Base-by-base conservation (phyloP, 2,797 vertebrate genomes). In the Argya squamiceps region DNA sequence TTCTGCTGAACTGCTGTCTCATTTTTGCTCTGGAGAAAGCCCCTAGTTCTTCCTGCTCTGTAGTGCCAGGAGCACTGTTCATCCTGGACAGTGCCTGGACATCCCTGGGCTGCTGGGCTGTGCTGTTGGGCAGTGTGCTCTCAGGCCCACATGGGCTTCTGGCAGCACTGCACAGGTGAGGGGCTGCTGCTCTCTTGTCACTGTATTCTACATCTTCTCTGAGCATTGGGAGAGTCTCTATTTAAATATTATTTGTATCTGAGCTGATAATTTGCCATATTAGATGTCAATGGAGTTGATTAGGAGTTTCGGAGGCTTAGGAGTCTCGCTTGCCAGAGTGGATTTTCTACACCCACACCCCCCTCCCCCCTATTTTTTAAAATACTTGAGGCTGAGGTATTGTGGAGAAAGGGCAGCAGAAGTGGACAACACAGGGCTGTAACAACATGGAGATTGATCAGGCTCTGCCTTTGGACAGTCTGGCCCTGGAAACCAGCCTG, bases 141-240 rank as follows among this genome's bases (percentile, higher is more conserved):
- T 27, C 50, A 24, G 37, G 46, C 9, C 24, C 16, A 11, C 1
- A 0, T 2, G 16, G 36, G 5, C 58, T 73, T 39, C 52, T 73
- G 34, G 59, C 32, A 67, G 47, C 36, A 11, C 2, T 9, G 65
- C 62, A 11, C 0, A 1, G 14, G 17, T 9, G 11, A 21, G 26
- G 26, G 53, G 20, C 53, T 43, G 29, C 69, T 78, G 3, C 37
- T 81, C 12, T 21, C 29, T n/a, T 67, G 34, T 53, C 88, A 5
- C 27, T 73, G 4, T 23, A 3, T 46, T 49, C 55, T 71, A 2
- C 14, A 10, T 46, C 26, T 34, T n/a, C 32, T 53, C 32, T 34
- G 41, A 43, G 55, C 2, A 0, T 19, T 0, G 0, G 18, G 26
- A 41, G 20, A 12, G 2, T 11, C 46, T 52, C 59, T 34, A 14